Base-by-base conservation (phyloP, 92 coral and sea anemone species). In the Paramuricea clavata region DNA sequence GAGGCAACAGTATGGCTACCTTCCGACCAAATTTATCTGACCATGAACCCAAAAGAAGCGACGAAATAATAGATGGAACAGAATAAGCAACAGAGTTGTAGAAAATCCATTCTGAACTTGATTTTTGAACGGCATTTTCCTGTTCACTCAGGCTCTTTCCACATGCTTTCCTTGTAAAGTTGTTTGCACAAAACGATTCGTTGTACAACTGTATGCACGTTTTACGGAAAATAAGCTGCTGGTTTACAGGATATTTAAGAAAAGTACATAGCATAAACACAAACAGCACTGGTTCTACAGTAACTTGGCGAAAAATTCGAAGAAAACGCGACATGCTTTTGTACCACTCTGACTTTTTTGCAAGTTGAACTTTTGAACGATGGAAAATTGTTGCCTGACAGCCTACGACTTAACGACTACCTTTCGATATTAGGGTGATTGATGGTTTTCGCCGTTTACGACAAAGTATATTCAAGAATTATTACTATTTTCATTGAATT, bases 11-110 rank as follows among this genome's bases (percentile, higher is more conserved):
- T 73, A 95, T 88, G 28, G 92, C 89, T 31, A 89, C 50, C 69
- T 93, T 93, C 34, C 98, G 91, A 6, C 98, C 98, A 49, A 94
- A 95, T 81, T 80, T 81, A 80, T 95, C 98, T 39, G 98, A 95
- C 98, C 98, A 95, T 5, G 98, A 94, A 17, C 98, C 98, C 49
- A 87, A 77, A 21, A 93, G 87, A 67, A 95, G 90, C 13, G 96
- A 92, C 0, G 95, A 83, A 7, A 59, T 87, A 21, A 95, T 76
- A 39, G 98, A 95, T 19, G 98, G 98, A 59, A 95, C 26, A 3
- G 88, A 68, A 28, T 86, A 41, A 19, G 92, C 87, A 30, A 94
- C 71, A 0, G 99, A 80, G 64, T 95, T 95, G 54, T 95, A 91
- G 23, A 91, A 35, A 60, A 95, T 94, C 98, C 98, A 95, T 44